These are phyloP conservation scores for Cyanistes caeruleus DNA, from an alignment of 2,113 vertebrate species.

Conservation along the genomic window DNA sequence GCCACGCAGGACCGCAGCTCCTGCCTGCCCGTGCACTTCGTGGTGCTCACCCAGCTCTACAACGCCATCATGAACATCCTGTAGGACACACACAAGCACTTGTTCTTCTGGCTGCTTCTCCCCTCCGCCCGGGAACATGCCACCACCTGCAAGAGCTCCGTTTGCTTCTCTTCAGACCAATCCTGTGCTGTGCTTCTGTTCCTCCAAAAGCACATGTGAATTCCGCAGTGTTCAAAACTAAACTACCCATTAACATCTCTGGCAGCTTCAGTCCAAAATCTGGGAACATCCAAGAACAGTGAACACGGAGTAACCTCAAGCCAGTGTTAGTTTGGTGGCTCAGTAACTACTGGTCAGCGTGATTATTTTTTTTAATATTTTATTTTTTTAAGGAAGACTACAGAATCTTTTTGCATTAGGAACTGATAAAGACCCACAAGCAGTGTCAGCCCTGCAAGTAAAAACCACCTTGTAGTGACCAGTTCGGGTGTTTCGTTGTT, in stretches of 20 bases:
- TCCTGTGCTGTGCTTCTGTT: constrained; percentile 54
- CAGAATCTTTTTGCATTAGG: constrained; percentile 67
- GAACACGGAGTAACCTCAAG: constrained; percentile 61
- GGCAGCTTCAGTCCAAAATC: constrained; percentile 63
- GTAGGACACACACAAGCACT: constrained; percentile 73
- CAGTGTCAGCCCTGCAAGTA: constrained; percentile 30
- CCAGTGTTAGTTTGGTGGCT: constrained; percentile 56
- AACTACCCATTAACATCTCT: constrained; percentile 41
- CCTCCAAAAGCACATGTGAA: constrained; percentile 52
- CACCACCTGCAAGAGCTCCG: constrained; percentile 37
- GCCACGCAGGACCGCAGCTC: constrained; percentile 97
- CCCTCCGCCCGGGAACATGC: constrained; percentile 48
- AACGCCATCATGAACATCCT: constrained; percentile 98
- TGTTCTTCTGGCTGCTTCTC: constrained; percentile 61
- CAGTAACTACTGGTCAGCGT: constrained; percentile 55
- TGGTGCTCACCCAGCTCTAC: constrained; percentile 97
- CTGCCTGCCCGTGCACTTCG: constrained; percentile 97
- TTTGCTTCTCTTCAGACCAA: constrained; percentile 60
- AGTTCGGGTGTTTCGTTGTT: neutral
- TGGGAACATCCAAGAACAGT: constrained; percentile 58
- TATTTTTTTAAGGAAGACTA: constrained; percentile 67
- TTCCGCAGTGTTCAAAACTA: constrained; percentile 58
- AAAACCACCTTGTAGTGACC: constrained; percentile 43
- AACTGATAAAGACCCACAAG: constrained; percentile 50
- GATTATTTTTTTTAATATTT: constrained; percentile 47